phyloP scores from a whole-genome alignment of 2,797 vertebrate genomes.

The Todus mexicanus region DNA sequence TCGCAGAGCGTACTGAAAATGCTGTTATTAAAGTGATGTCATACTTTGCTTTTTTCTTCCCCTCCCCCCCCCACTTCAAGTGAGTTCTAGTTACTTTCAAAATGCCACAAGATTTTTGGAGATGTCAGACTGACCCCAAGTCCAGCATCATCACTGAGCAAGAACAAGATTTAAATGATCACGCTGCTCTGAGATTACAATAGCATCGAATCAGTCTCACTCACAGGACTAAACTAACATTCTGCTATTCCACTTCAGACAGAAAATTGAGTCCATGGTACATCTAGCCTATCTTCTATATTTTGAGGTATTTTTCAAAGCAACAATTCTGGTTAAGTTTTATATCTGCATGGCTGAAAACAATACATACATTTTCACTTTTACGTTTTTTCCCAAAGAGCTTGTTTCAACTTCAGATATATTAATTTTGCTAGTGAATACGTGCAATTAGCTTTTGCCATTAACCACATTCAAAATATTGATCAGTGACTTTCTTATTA shows the following conservation, averaged over 20 bases:
- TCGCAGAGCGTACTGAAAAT: background rate
- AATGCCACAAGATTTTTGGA: background rate
- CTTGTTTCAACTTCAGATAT: background rate
- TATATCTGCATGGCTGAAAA: background rate
- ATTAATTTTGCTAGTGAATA: background rate
- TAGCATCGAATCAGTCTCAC: background rate
- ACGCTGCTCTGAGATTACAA: background rate
- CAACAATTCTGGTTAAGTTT: background rate
- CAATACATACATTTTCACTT: background rate
- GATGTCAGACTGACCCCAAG: background rate
- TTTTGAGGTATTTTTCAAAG: background rate
- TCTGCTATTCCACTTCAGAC: background rate
- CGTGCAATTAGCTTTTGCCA: background rate
- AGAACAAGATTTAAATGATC: background rate
- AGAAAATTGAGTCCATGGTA: background rate
- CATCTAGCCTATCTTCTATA: background rate
- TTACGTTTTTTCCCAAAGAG: background rate
- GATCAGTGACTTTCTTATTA: background rate
- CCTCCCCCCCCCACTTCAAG: background rate
- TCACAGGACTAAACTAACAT: background rate
- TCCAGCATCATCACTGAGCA: background rate
- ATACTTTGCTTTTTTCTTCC: background rate
- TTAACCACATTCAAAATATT: background rate
- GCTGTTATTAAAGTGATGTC: background rate
- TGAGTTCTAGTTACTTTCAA: background rate